Evolutionary conservation across 2,113 vertebrate genomes (phyloP), one percentile per base, ranked within the genome.

Genomic region (Syngnathus typhle): DNA sequence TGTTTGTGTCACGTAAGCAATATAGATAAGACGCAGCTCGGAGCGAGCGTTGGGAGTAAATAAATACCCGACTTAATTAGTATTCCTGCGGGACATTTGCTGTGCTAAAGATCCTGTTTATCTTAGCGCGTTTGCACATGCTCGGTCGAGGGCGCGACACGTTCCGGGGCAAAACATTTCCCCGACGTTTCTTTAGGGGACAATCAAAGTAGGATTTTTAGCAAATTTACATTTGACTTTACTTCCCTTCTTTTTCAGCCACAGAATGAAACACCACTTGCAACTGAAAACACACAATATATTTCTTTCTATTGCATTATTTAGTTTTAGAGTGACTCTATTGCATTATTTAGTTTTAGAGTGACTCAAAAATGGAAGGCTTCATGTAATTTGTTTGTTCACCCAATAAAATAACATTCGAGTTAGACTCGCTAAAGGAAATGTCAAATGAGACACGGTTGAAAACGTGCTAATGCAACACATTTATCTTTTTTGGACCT

Each of bases 141-240:
- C 11, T 27, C 60, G 38, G 71, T 75, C 54, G 76, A n/a, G 73
- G 56, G 49, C 49, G 56, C 41, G 60, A 61, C 37, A 1, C 47
- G 70, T 74, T 77, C 69, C 73, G 84, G 74, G 67, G 72, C 46
- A 65, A 60, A 78, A 37, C 38, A 60, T 70, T 41, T 41, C 6
- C 6, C 27, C 15, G 13, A 13, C 55, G 6, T 6, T 58, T 36
- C 23, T 58, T 16, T 58, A 12, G 55, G 55, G 15, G 5, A 36
- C 27, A 16, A 21, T 58, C 55, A 58, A 58, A 58, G 2, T 7
- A 58, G 13, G 27, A 12, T 58, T 55, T 13, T 58, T 36, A 7
- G 27, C 27, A 58, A 58, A 58, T 6, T 32, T 36, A 16, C 12
- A 15, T 36, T 58, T 58, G 13, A 12, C 23, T 56, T 56, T 7